Evolutionary conservation across 2,888 invertebrate genomes (phyloP).

Genomic region (Mamestra brassicae): DNA sequence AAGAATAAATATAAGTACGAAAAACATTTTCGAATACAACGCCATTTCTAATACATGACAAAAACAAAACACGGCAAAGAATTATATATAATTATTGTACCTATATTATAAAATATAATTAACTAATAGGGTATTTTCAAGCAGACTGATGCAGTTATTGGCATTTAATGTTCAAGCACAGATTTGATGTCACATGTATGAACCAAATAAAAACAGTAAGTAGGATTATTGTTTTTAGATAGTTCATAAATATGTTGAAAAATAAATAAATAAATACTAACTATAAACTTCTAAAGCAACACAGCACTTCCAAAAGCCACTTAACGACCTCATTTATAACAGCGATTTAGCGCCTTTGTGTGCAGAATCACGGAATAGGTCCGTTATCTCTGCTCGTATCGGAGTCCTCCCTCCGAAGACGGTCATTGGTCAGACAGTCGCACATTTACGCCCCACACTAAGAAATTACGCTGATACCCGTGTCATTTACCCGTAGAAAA

Average conservation of each 20-base stretch:
- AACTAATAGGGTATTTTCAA: too few relatives aligned
- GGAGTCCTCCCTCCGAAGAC: slow-evolving; percentile 79
- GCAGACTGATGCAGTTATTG: too few relatives aligned
- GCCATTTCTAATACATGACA: too few relatives aligned
- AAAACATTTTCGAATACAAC: too few relatives aligned
- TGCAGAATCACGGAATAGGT: slow-evolving; percentile 49
- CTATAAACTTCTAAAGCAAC: background rate
- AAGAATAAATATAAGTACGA: too few relatives aligned
- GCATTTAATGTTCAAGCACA: too few relatives aligned
- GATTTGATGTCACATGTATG: too few relatives aligned
- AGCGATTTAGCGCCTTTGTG: slow-evolving; percentile 58
- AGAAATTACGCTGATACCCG: slow-evolving; percentile 38
- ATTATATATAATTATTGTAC: too few relatives aligned
- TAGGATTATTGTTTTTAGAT: too few relatives aligned
- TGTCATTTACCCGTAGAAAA: slow-evolving; percentile 38
- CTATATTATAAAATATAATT: too few relatives aligned
- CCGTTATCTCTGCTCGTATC: slow-evolving; percentile 75
- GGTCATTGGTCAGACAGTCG: slow-evolving; percentile 82
- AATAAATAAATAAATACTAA: slow-evolving; percentile 1
- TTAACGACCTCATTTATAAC: slow-evolving; percentile 58
- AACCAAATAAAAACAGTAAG: too few relatives aligned
- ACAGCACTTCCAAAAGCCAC: slow-evolving; percentile 27
- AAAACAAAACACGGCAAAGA: too few relatives aligned
- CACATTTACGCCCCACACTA: slow-evolving; percentile 81
- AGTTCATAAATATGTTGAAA: background rate